Percentiles rank a stretch among this genome's conserved stretches.
These are phyloP conservation scores for Odocoileus virginianus DNA, from an alignment of 2,113 vertebrate genomes.

Conservation along the genomic window DNA sequence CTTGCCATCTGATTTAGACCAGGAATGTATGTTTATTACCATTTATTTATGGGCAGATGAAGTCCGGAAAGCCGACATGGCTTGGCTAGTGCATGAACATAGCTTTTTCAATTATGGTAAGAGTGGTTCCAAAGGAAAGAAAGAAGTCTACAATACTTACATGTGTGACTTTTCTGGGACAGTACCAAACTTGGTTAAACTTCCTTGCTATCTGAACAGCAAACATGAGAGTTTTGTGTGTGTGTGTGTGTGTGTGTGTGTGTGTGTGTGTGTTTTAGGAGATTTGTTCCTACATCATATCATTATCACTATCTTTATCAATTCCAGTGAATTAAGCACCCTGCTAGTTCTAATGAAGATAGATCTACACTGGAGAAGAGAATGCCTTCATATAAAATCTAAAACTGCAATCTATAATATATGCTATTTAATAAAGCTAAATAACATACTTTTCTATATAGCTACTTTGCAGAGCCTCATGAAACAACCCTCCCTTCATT, in stretches of 20 bases:
- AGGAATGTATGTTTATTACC: background rate
- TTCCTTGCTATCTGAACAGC: background rate
- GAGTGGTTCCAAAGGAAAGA: background rate
- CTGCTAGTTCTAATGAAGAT: conserved; percentile 24
- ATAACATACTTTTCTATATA: background rate
- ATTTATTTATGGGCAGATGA: background rate
- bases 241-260: background rate
- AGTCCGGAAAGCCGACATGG: background rate
- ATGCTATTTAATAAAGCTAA: conserved; percentile 34
- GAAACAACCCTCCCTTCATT: background rate
- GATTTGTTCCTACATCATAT: background rate
- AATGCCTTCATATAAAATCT: conserved; percentile 9
- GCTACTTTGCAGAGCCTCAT: background rate
- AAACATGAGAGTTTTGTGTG: background rate
- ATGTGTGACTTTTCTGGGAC: background rate
- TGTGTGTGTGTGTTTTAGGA: background rate
- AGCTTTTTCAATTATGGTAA: background rate
- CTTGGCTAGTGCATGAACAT: background rate
- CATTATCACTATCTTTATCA: background rate
- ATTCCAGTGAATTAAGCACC: conserved; percentile 10
- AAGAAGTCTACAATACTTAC: background rate
- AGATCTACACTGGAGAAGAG: conserved; percentile 44
- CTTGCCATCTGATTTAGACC: background rate
- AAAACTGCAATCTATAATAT: background rate
- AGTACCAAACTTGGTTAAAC: background rate